phyloP scores from a whole-genome alignment of 1,140 invertebrate species.

The Solenopsis invicta region DNA sequence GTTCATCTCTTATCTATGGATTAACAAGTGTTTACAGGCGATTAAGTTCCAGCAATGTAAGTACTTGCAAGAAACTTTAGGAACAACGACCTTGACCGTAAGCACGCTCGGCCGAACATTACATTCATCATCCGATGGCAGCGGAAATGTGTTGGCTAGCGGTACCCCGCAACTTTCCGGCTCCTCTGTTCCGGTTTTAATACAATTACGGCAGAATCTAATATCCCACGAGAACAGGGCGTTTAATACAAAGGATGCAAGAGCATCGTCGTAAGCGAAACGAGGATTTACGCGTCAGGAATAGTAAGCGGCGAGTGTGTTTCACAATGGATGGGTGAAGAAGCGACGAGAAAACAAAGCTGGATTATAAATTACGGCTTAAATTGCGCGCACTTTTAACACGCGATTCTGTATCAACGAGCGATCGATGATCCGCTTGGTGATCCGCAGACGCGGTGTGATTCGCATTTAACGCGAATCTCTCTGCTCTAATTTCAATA shows the following conservation, averaged over 20 bases:
- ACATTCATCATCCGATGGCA: constrained; percentile 61
- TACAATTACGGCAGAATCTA: constrained; percentile 76
- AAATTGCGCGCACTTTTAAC: constrained; percentile 2
- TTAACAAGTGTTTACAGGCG: not conserved
- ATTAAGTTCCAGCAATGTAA: constrained; percentile 23
- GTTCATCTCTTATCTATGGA: not conserved
- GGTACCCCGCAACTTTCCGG: constrained; percentile 74
- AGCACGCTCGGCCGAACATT: constrained; percentile 45
- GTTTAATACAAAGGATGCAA: constrained; percentile 67
- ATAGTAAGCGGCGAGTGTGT: constrained; percentile 46
- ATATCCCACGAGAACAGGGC: constrained; percentile 70
- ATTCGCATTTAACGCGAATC: not conserved
- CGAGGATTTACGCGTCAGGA: constrained; percentile 50
- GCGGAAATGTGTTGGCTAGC: constrained; percentile 61
- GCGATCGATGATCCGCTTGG: not conserved
- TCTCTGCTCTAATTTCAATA: not conserved
- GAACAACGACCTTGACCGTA: constrained; percentile 58
- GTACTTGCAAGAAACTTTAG: constrained; percentile 41
- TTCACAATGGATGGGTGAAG: constrained; percentile 19
- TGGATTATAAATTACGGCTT: constrained; percentile 33
- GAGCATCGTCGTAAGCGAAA: constrained; percentile 47
- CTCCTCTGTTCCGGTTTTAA: constrained; percentile 72
- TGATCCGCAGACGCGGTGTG: no score
- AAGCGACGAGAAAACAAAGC: constrained; percentile 18
- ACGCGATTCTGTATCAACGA: not conserved